Evolutionary conservation across 2,797 vertebrate species (phyloP).

Genomic region (Morelia viridis): DNA sequence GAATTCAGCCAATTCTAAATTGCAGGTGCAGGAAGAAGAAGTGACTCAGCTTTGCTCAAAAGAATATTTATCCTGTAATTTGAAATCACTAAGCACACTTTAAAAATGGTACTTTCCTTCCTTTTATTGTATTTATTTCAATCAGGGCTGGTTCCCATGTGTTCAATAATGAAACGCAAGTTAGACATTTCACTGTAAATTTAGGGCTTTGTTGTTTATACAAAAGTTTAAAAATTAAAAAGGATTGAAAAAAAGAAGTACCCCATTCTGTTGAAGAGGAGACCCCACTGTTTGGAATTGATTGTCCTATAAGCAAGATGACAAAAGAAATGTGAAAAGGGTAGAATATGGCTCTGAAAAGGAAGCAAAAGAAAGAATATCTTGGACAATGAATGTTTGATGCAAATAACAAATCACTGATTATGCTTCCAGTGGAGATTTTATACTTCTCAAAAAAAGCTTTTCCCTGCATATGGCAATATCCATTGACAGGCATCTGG

Average conservation of each 20-base stretch:
- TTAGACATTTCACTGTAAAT: not conserved
- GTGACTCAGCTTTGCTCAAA: conserved; percentile 6
- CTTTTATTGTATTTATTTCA: not conserved
- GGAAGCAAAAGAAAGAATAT: not conserved
- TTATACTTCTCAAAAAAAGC: not conserved
- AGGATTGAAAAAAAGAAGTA: not conserved
- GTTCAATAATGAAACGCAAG: conserved; percentile 1
- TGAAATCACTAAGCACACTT: not conserved
- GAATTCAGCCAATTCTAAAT: conserved; percentile 16
- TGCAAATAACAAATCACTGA: not conserved
- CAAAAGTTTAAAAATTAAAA: not conserved
- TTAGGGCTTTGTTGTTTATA: not conserved
- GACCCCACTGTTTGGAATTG: not conserved
- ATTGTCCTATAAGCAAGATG: not conserved
- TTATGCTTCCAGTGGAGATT: not conserved
- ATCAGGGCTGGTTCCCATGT: not conserved
- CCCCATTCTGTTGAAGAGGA: not conserved
- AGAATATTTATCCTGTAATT: not conserved
- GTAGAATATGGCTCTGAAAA: not conserved
- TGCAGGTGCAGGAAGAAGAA: conserved; percentile 31
- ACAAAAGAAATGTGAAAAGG: not conserved
- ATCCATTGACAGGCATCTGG: not conserved
- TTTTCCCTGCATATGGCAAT: not conserved
- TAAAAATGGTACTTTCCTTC: conserved; percentile 19
- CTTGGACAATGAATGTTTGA: not conserved